phyloP scores from a whole-genome alignment of 2,797 vertebrate genomes.

The Erithacus rubecula region DNA sequence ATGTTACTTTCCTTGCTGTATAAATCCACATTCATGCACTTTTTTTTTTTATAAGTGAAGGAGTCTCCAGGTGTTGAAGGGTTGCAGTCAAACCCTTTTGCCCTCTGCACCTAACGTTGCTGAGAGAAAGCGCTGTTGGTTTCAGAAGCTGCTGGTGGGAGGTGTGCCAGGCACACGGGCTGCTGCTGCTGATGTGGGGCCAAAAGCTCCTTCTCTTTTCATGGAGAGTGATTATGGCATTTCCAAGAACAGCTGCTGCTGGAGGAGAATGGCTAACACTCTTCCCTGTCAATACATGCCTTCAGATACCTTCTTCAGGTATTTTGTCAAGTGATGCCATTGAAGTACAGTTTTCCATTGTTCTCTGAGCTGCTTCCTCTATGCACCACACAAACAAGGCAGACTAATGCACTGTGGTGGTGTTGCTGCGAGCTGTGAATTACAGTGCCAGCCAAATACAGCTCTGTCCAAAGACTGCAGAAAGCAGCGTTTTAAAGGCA shows the following conservation, averaged over 20 bases:
- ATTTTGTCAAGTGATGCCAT: not conserved
- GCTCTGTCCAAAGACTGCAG: not conserved
- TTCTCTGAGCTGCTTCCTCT: not conserved
- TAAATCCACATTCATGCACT: accelerated
- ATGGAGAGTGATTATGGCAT: accelerated
- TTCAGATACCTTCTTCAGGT: not conserved
- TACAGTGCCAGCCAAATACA: not conserved
- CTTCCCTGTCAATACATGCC: not conserved
- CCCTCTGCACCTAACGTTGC: accelerated
- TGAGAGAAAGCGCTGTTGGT: not conserved
- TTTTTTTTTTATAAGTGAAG: not conserved
- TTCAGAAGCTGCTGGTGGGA: not conserved
- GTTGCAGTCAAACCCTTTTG: not conserved
- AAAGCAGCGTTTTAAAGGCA: accelerated
- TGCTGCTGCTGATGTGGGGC: not conserved
- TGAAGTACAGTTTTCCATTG: not conserved
- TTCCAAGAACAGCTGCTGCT: not conserved
- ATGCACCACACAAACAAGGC: accelerated
- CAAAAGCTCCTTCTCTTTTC: not conserved
- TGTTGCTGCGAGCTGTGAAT: not conserved
- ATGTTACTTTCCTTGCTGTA: not conserved
- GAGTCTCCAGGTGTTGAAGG: not conserved
- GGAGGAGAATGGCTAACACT: not conserved
- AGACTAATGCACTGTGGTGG: accelerated
- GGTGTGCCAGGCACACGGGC: no score